These are phyloP conservation scores for Apostichopus parvimensis DNA, from an alignment of 35 echinoderm and acorn worm species.

Conservation along the genomic window DNA sequence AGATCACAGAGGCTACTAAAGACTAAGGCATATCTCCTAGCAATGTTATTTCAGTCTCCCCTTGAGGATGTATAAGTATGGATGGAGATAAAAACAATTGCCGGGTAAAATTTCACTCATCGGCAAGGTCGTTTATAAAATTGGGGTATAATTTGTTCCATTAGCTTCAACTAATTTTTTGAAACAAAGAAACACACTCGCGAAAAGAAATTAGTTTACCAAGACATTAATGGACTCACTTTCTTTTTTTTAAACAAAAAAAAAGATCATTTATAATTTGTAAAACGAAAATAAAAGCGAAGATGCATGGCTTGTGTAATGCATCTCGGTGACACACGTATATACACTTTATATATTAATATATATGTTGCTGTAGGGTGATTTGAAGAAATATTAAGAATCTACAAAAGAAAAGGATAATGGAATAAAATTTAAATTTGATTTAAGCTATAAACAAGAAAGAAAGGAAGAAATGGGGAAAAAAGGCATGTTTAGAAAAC, in stretches of 20 bases:
- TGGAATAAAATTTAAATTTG: background rate
- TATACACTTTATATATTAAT: background rate
- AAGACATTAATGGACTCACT: background rate
- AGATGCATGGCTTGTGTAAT: background rate
- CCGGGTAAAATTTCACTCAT: background rate
- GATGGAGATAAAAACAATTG: background rate
- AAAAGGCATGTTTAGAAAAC: background rate
- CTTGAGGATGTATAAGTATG: background rate
- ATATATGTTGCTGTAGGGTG: background rate
- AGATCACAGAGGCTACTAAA: background rate
- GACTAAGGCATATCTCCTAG: background rate
- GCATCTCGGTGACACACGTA: background rate
- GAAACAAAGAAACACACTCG: background rate
- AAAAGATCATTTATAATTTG: background rate
- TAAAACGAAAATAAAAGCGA: background rate
- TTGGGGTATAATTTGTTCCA: background rate
- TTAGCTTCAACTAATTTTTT: background rate
- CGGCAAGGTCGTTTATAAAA: background rate
- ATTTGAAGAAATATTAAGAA: background rate
- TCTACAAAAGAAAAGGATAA: background rate
- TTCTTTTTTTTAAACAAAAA: background rate
- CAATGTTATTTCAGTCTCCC: background rate
- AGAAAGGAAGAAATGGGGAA: background rate
- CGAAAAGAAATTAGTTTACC: background rate
- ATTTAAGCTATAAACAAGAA: background rate